These are phyloP conservation scores for Sebastes trivittatus DNA, from an alignment of 2,797 vertebrate species.

Conservation along the genomic window DNA sequence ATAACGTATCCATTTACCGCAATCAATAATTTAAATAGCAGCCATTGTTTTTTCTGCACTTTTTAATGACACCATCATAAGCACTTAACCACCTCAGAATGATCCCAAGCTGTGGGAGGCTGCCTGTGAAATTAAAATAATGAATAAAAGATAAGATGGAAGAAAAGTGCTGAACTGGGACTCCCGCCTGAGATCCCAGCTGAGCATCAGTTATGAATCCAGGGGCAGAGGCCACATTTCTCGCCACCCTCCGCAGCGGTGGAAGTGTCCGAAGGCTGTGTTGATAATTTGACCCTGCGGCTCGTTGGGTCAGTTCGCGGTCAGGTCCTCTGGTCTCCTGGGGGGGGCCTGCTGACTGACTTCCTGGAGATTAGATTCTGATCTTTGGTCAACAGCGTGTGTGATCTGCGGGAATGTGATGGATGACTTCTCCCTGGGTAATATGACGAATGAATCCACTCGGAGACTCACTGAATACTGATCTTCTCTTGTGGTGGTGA, in stretches of 20 bases:
- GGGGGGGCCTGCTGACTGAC: constrained; percentile 1
- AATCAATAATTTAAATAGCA: constrained; percentile 68
- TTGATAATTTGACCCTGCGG: constrained; percentile 46
- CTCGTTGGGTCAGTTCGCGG: constrained; percentile 32
- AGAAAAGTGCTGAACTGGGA: constrained; percentile 63
- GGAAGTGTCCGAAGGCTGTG: constrained; percentile 15
- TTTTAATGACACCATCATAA: constrained; percentile 63
- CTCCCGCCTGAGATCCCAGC: constrained; percentile 28
- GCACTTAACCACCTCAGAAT: constrained; percentile 52
- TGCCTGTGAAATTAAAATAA: constrained; percentile 67
- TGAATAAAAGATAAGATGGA: constrained; percentile 77
- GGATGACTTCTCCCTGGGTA: constrained; percentile 50
- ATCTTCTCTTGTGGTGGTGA: constrained; percentile 37
- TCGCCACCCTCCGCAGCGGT: neutral
- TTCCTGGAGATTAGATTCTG: constrained; percentile 58
- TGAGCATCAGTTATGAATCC: constrained; percentile 54
- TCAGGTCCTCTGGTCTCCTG: constrained; percentile 29
- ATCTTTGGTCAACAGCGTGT: constrained; percentile 48
- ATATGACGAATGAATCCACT: constrained; percentile 37
- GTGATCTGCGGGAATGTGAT: constrained; percentile 51
- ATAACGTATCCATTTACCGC: constrained; percentile 35
- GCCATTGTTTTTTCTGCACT: constrained; percentile 43
- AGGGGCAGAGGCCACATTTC: constrained; percentile 41
- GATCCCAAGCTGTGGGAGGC: constrained; percentile 32
- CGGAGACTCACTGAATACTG: constrained; percentile 21